Evolutionary conservation across 2,888 invertebrate species (phyloP), one percentile per base, ranked within the genome.

Genomic region (Nomada ferruginata): DNA sequence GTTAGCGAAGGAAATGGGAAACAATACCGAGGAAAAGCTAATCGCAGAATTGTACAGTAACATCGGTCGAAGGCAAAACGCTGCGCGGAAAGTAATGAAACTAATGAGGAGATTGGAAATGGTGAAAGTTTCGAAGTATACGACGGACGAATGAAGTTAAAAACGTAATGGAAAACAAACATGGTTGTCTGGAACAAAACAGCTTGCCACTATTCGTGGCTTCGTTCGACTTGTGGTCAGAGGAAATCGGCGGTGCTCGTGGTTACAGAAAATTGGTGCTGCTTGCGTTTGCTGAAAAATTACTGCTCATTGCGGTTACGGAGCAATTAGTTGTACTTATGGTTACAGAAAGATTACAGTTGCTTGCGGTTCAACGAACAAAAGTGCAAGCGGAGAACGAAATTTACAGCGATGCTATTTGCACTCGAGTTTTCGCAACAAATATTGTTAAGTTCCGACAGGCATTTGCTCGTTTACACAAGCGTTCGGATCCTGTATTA

Each of bases 271-370:
- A 69, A 23, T 69, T 18, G 68, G 26, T 23, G n/a, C 7, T 26
- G 53, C 11, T 18, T 11, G n/a, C 13, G 53, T 42, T 47, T 18
- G 55, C 4, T 57, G 20, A 73, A 73, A 57, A 65, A 47, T 73
- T 57, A 50, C 57, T 20, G 4, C 47, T 50, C 15, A 20, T 50
- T n/a, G 57, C 20, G 65, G 73, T 50, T 18, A 18, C 47, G 3
- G 29, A 26, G n/a, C 68, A 69, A 69, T 69, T 69, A 57, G 68
- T 44, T 57, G 68, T 44, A 44, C 68, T 57, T 65, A 65, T 18
- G 36, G 65, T 47, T 29, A 65, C n/a, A n/a, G 20, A 36, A 65
- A 47, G 36, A 59, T 73, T 57, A 73, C 7, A 36, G 55, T 65
- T 36, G 36, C 13, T 23, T 23, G 57, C 36, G 50, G 65, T 65